Base-by-base conservation (phyloP, 1,140 invertebrate species). In the Tetramorium parvispinum region DNA sequence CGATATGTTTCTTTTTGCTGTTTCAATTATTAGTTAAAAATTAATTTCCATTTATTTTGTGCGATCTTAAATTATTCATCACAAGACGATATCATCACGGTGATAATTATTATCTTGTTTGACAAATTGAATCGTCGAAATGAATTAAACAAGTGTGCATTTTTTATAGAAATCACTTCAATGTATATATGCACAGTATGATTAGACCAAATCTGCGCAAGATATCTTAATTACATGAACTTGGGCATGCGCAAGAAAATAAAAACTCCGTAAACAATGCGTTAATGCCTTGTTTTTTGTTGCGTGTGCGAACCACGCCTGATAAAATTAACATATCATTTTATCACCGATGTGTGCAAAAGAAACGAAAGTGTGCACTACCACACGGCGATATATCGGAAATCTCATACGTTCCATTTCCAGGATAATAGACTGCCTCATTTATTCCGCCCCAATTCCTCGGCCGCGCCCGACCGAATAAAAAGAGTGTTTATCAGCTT, bases 271-370 rank as follows among this genome's bases (percentile, higher is more conserved):
- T 49, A 73, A 82, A 73, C 24, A 59, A 46, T 43, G 51, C 37
- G 7, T 21, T 6, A 40, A 57, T 24, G 13, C 16, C 18, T 18
- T 13, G 24, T 13, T 66, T 43, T 43, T 71, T 11, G 4, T 66
- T 57, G 43, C 66, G 21, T 37, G 13, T 46, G 7, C 16, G n/a
- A 77, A 66, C 55, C 85, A 13, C 82, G 40, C 68, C 53, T 81
- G 83, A 82, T 78, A 88, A 87, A 85, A 92, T 92, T 91, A 91
- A 88, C 90, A 89, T 91, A 89, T 89, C 85, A 86, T 63, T 66
- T 87, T 89, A 89, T 89, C 85, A 79, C 46, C 66, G 53, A 73
- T 53, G 59, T 27, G 13, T 46, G 53, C 6, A 13, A 37, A 46
- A 51, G 21, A 32, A 32, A 53, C 16, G 59, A 16, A 57, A 86